Conservation (phyloP, 2,113 vertebrate genomes). For the Ancistrus triradiatus region DNA sequence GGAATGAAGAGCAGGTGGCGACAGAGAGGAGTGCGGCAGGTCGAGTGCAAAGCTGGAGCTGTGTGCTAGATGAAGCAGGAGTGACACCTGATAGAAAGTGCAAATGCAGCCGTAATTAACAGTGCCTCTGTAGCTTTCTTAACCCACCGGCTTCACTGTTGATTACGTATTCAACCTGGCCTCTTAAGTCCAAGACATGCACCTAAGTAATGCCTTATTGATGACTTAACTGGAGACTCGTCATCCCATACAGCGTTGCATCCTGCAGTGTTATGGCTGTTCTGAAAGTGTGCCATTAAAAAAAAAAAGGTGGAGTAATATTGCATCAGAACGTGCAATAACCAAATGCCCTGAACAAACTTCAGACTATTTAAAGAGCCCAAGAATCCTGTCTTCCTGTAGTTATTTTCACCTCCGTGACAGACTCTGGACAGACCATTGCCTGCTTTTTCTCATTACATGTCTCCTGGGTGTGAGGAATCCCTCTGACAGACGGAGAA, state of each 20-base stretch:
- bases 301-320: neutral
- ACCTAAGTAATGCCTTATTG: slow-evolving; percentile 12
- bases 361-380: slow-evolving; percentile 17
- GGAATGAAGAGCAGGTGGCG: too few species aligned
- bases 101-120: slow-evolving; percentile 11
- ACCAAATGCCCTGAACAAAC: neutral
- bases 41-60: too few species aligned
- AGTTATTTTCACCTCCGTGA: too few species aligned
- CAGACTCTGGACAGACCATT: neutral
- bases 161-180: slow-evolving; percentile 13
- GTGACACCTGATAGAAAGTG: slow-evolving; percentile 12
- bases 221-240: neutral
- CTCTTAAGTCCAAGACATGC: neutral
- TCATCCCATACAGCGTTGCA: too few species aligned
- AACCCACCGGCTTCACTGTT: neutral
- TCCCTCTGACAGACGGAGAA: slow-evolving; percentile 41
- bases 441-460: slow-evolving; percentile 15
- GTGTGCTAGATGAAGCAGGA: too few species aligned
- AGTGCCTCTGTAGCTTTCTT: neutral
- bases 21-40: too few species aligned
- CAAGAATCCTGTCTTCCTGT: too few species aligned
- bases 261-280: neutral
- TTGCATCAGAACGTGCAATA: slow-evolving; percentile 14
- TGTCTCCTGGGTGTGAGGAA: slow-evolving; percentile 31
- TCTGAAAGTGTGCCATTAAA: neutral